A percentile compares a stretch with the other conserved stretches of the same genome.
phyloP scores from a whole-genome alignment of 2,797 vertebrate species.

The Pangasius djambal region DNA sequence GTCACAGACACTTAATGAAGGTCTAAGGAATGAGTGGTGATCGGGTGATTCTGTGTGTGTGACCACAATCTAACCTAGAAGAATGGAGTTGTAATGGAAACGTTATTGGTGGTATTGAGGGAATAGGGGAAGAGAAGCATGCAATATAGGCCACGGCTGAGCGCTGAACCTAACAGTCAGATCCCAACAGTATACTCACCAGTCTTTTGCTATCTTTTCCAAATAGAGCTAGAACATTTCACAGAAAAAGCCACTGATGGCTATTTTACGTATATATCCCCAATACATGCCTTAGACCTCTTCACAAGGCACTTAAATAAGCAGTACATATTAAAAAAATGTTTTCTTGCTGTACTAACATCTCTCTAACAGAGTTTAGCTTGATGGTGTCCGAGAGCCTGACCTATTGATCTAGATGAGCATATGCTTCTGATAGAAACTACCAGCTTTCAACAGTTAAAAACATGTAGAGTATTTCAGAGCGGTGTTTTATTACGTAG shows the following conservation, averaged over 20 bases:
- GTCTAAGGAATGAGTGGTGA: conserved; percentile 52
- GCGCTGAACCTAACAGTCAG: not conserved
- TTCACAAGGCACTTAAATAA: not conserved
- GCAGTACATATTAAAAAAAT: not conserved
- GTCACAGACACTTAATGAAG: conserved; percentile 57
- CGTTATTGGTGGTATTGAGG: conserved; percentile 18
- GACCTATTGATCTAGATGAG: not conserved
- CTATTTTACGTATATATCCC: not conserved
- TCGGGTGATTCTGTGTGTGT: conserved; percentile 37
- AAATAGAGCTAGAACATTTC: not conserved
- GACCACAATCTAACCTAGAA: conserved; percentile 35
- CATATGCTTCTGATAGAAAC: not conserved
- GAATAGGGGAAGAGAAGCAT: conserved; percentile 15
- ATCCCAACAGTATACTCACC: not conserved
- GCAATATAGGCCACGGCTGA: conserved; percentile 13
- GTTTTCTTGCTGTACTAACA: not conserved
- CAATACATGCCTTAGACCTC: not conserved
- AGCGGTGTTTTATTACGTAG: conserved; percentile 9
- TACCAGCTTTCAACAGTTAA: not conserved
- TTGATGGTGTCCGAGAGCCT: not conserved
- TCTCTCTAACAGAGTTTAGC: not conserved
- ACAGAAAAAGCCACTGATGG: not conserved
- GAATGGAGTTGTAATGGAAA: conserved; percentile 31
- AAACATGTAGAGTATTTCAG: conserved; percentile 5
- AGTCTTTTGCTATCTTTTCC: not conserved